Base-by-base conservation (phyloP, 2,797 vertebrate genomes). In the Anguilla obscura region DNA sequence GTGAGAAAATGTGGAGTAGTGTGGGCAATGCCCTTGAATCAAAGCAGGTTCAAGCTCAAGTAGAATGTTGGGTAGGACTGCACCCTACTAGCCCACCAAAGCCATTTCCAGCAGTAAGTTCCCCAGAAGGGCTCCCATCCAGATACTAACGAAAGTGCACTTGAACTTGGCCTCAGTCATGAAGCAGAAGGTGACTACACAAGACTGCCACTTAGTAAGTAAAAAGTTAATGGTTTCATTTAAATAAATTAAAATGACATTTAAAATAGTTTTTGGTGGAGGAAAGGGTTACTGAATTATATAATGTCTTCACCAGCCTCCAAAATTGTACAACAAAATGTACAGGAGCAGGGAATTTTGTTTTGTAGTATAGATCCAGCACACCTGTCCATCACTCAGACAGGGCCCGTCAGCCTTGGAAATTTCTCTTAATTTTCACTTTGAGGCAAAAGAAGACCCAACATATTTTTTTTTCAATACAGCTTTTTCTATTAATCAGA, bases 401-500 rank as follows among this genome's bases (percentile, higher is more conserved):
- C 85, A 74, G 1, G 36, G 71, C 45, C 24, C 60, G 52, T 50
- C 50, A 54, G 74, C 84, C 16, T 69, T 30, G 30, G 36, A 85
- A 71, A 71, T 86, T 10, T 86, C 30, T 71, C 27, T 71, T 71
- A 36, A 83, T 85, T 71, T 89, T 58, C 66, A 50, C 10, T 58
- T 48, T 60, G 86, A 16, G 76, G 58, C 48, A 60, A 52, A 74
- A 88, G 56, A 69, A 79, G 50, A 18, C 33, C 52, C 86, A 87
- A 69, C 16, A 45, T 71, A 86, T 56, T 86, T 87, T 4, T 45
- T 69, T 88, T 83, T 80, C 45, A 54, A 84, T 80, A 86, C 60
- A 87, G 58, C 58, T 36, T 54, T 88, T 40, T 85, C 88, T 88
- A 85, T 91, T 89, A 87, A 89, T 89, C 89, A 89, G 84, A 88